Evolutionary conservation across 2,888 invertebrate genomes (phyloP), one percentile per base, ranked within the genome.

Genomic region (Drosophila neotestacea): DNA sequence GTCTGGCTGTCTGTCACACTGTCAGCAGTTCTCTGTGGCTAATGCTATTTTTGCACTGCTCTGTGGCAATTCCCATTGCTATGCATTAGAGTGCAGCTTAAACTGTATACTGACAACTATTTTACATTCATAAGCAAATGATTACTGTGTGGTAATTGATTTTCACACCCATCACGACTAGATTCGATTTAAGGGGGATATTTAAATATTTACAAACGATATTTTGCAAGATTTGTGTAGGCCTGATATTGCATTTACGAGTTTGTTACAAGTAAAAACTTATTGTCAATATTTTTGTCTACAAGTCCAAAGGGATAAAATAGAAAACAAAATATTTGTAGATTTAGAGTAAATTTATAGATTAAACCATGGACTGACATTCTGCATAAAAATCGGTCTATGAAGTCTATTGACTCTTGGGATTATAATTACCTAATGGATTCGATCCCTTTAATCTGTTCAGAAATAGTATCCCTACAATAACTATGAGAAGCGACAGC

Each of bases 41-140:
- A 75, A 83, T 69, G 73, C 67, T 67, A 72, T 80, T 86, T 80
- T 63, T 55, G 66, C 65, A 48, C 55, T 47, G 16, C 59, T 54
- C 62, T 63, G 55, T 51, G 62, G 9, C 72, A 79, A 66, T 55
- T 61, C 54, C 73, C 61, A 28, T 11, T 42, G 64, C 64, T 59
- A 51, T 51, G 60, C 73, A 61, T 61, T 54, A 16, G 22, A 38
- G 38, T 65, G 73, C 52, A 58, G 52, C 54, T 13, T 51, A 13
- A 55, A 28, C 9, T 58, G 34, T 32, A 39, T 13, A 27, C 44
- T 56, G 22, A 62, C 54, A 34, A 46, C 27, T 36, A 30, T 44
- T 54, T 38, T 38, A 28, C 30, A 44, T 13, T 52, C n/a, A 50
- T 61, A 46, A 62, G 27, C 50, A 7, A 3, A 42, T 60, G 59